Conservation (phyloP, 2,888 invertebrate species). For the Cheilosia scutellata region DNA sequence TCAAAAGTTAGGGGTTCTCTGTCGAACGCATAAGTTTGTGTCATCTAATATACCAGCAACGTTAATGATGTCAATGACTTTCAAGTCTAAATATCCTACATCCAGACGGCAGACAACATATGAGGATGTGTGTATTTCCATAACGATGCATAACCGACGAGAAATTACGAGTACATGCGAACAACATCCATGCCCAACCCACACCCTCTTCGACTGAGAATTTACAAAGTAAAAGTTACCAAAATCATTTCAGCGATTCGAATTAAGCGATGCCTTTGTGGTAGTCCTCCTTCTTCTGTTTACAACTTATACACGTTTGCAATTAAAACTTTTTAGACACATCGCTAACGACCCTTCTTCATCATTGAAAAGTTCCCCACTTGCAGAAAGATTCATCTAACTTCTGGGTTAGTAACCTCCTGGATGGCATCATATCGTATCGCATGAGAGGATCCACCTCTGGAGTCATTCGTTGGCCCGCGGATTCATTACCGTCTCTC, state of each 20-base stretch:
- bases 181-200: too few relatives aligned
- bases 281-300: background rate
- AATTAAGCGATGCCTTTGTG: conserved; percentile 27
- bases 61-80: too few relatives aligned
- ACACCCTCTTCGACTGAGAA: too few relatives aligned
- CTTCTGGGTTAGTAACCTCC: conserved; percentile 61
- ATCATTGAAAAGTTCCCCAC: conserved; percentile 46
- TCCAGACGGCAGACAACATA: too few relatives aligned
- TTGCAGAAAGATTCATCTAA: conserved; percentile 44
- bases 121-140: too few relatives aligned
- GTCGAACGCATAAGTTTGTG: too few relatives aligned
- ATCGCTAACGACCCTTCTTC: conserved; percentile 62
- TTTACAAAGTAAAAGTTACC: too few relatives aligned
- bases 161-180: too few relatives aligned
- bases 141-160: too few relatives aligned
- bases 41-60: too few relatives aligned
- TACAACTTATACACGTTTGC: conserved; percentile 37
- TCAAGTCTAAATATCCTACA: too few relatives aligned
- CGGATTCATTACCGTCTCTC: conserved; percentile 32
- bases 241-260: conserved; percentile 7
- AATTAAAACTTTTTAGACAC: conserved; percentile 70
- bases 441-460: conserved; percentile 24
- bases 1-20: too few relatives aligned
- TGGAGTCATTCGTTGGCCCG: conserved; percentile 27
- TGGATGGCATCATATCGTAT: conserved; percentile 26